Evolutionary conservation across 2,888 invertebrate species (phyloP).

Genomic region (Caenorhabditis macrosperma): DNA sequence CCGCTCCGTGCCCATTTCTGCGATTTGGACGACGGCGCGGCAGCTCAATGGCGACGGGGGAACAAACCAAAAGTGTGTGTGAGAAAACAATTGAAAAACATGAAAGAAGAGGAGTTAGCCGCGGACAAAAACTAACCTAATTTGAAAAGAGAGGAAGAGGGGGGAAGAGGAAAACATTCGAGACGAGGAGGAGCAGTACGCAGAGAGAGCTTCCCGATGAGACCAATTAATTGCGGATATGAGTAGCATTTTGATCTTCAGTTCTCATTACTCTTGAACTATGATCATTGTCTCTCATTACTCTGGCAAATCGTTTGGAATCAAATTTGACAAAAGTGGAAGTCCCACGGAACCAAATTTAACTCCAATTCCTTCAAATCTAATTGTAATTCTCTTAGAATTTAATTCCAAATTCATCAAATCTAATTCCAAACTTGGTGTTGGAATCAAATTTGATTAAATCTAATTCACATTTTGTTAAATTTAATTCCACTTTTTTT

Average conservation of each 20-base stretch:
- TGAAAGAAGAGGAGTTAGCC: conserved; percentile 5
- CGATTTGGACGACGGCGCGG: background rate
- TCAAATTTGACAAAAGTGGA: too few species aligned
- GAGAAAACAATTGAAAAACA: conserved; percentile 24
- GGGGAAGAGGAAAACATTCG: conserved; percentile 1
- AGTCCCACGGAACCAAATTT: too few species aligned
- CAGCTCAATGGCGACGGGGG: background rate
- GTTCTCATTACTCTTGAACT: too few species aligned
- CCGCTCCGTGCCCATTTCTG: background rate
- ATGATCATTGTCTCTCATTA: too few species aligned
- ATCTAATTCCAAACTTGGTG: too few species aligned
- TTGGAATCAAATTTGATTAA: too few species aligned
- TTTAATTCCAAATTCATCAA: too few species aligned
- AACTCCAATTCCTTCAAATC: too few species aligned
- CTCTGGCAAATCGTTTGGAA: too few species aligned
- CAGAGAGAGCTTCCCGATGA: background rate
- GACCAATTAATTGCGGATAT: background rate
- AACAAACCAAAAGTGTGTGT: conserved; percentile 17
- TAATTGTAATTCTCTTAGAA: too few species aligned
- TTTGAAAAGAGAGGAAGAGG: conserved; percentile 17
- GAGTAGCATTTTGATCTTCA: background rate
- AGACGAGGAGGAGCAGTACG: background rate
- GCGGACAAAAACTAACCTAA: conserved; percentile 31
- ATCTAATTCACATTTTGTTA: too few species aligned
- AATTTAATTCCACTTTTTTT: too few species aligned